Base-by-base conservation (phyloP, 2,113 vertebrate genomes). In the Chauna torquata region DNA sequence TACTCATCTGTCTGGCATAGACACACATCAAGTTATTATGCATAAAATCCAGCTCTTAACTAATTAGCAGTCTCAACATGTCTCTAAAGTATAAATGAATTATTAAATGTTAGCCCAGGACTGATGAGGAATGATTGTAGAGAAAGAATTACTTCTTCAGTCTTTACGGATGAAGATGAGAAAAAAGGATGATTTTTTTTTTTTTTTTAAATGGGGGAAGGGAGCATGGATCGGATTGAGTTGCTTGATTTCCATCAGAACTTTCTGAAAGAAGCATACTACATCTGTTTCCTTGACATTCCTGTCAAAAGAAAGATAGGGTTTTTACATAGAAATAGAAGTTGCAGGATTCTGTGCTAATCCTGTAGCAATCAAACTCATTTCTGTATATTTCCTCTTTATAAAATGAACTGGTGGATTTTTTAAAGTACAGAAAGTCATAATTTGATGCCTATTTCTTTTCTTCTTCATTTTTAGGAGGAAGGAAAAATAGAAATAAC, bases 1-100 rank as follows among this genome's bases (percentile, higher is more conserved):
- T 57, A 52, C 69, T 72, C 82, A 92, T 91, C 83, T 89, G 69
- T 87, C 74, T 92, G 64, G 38, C 49, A 59, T 30, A 84, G 88
- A 68, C 58, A 74, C 49, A 49, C 11, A 87, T 86, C 76, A 71
- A 91, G 58, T 94, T 84, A 75, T 72, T 91, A 85, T 80, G 77
- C 69, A 65, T 89, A 54, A 71, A 96, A 93, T 92, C 59, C 1
- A 2, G 76, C 61, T 91, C 81, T 84, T 84, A 59, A 40, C 79
- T 94, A 89, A 95, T 91, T 91, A 94, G 52, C 20, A 96, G 47
- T 94, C 88, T 95, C 69, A 92, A 72, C 44, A 69, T 79, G 52
- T 83, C 66, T 96, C 54, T 92, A 66, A 92, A 84, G 44, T 89
- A 76, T 91, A 86, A 94, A 91, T 94, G 20, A 94, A 94, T 95